Evolutionary conservation across 64 coral and sea anemone genomes (phyloP), one percentile per base, ranked within the genome.

Genomic region (Stichodactyla mertensii): DNA sequence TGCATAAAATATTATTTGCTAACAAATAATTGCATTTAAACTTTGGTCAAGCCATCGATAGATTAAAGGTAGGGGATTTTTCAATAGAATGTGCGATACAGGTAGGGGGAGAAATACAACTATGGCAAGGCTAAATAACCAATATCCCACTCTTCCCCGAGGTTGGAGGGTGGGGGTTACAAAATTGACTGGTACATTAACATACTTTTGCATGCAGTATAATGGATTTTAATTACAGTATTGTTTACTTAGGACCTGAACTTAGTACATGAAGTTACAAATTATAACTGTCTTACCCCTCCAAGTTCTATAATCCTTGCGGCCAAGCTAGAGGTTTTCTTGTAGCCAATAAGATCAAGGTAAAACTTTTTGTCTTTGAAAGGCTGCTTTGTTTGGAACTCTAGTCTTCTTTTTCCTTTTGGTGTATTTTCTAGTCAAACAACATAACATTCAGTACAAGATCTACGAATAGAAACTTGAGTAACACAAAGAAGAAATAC

Each of bases 331-430:
- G 70, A 24, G 0, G 83, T 71, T 84, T 92, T 96, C 0, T 89
- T 89, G 54, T 96, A 96, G 51, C 85, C 81, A 70, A 87, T 71
- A 54, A 96, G 82, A 79, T 96, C 94, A 16, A 96, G 67, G 77
- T 96, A 96, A 78, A 90, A 92, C 51, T 87, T 93, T 55, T 84
- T 84, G 52, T 88, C 94, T 86, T 96, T 93, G 5, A 96, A 31
- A 64, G 94, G 91, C 52, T 92, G 91, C 19, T 92, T 82, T 57
- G 84, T 59, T 62, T 95, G 90, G 56, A 96, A 96, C 54, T 96
- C 94, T 52, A 96, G 91, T 90, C 80, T 92, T 83, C 94, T 52
- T 24, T 96, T 96, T 9, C 94, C 94, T 57, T 89, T 96, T 83
- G 94, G 94, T 55, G 90, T 90, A 16, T 84, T 15, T 92, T 96